Percentiles rank a stretch among this genome's conserved stretches.
Evolutionary conservation across 2,113 vertebrate species (phyloP).

Genomic region (Thymallus thymallus): DNA sequence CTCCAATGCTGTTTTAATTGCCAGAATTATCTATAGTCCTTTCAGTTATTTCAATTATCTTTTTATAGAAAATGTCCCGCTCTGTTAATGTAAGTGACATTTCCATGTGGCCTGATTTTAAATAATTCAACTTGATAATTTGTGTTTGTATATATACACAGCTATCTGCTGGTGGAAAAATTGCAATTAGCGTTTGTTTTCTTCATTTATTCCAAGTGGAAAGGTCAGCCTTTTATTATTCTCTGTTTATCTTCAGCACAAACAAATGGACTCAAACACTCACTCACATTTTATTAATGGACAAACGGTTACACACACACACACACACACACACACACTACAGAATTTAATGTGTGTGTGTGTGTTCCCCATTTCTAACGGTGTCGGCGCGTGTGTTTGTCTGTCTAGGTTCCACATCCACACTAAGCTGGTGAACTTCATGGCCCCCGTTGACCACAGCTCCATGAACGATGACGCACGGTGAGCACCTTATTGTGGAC

Average conservation of each 20-base stretch:
- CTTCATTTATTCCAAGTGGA: constrained; percentile 1
- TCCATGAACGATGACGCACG: constrained; percentile 90
- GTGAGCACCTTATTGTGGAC: constrained; percentile 22
- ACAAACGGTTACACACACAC: background rate
- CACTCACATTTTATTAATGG: background rate
- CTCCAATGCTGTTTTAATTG: background rate
- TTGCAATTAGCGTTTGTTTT: background rate
- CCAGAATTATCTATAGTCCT: constrained; percentile 7
- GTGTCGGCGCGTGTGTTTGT: constrained; percentile 9
- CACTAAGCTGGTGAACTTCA: constrained; percentile 94
- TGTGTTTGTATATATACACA: background rate
- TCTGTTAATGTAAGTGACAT: constrained; percentile 10
- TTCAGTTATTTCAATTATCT: constrained; percentile 17
- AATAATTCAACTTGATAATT: background rate
- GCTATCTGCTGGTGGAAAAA: background rate
- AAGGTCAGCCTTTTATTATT: background rate
- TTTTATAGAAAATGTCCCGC: constrained; percentile 8
- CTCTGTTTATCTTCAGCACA: constrained; percentile 1
- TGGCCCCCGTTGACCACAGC: constrained; percentile 91
- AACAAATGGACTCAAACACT: background rate
- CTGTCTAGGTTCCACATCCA: constrained; percentile 85
- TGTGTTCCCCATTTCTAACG: background rate
- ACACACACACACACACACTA: no score
- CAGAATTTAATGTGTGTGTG: background rate
- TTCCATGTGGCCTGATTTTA: background rate